Percentiles rank a stretch among this genome's conserved stretches.
Evolutionary conservation across 2,113 vertebrate genomes (phyloP).

Genomic region (Megatriorchis doriae): DNA sequence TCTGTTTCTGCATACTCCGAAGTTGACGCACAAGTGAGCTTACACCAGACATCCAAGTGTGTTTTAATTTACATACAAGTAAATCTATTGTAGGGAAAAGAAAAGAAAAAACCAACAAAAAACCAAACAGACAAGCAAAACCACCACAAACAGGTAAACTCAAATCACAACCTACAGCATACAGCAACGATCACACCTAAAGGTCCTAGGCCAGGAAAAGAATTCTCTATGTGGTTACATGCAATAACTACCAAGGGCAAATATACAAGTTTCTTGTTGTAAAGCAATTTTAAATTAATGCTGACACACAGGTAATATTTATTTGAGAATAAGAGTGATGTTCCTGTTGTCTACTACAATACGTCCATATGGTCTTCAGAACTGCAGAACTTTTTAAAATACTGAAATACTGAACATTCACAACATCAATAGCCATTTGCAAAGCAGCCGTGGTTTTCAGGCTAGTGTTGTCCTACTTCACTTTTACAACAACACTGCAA

Average conservation of each 20-base stretch:
- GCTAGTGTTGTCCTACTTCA: neutral
- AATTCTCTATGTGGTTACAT: neutral
- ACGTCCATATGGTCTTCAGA: neutral
- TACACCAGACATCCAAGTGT: slow-evolving; percentile 83
- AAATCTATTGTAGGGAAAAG: slow-evolving; percentile 70
- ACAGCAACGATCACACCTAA: neutral
- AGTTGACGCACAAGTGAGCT: slow-evolving; percentile 78
- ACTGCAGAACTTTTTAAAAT: neutral
- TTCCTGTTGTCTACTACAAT: neutral
- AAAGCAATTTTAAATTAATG: neutral
- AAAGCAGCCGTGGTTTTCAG: neutral
- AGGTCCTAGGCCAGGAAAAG: neutral
- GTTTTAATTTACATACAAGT: slow-evolving; percentile 82
- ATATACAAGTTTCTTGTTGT: neutral
- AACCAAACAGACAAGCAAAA: neutral
- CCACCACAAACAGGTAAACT: neutral
- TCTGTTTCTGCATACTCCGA: slow-evolving; percentile 68
- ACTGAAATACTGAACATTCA: neutral
- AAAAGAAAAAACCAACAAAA: neutral
- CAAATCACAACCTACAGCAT: neutral
- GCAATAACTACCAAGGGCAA: neutral
- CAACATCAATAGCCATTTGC: neutral
- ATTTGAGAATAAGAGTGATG: neutral
- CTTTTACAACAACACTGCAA: neutral
- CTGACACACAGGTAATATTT: neutral